Base-by-base conservation (phyloP, 2,888 invertebrate species). In the Isotomurus palustris region DNA sequence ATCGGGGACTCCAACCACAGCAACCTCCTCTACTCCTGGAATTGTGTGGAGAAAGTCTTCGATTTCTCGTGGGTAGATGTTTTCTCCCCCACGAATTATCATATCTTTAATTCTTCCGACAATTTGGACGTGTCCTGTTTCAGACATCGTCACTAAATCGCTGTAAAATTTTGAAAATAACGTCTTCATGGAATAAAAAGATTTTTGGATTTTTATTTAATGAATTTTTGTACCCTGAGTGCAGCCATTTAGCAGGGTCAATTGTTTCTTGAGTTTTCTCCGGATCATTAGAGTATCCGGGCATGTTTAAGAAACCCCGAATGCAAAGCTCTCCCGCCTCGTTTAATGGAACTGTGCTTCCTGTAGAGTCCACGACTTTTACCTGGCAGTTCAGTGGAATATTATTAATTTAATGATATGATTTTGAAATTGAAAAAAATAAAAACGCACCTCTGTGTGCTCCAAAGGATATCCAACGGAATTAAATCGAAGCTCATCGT, bases 51-150 rank as follows among this genome's bases (percentile, higher is more conserved):
- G 74, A 47, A 84, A 77, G 62, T 87, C 83, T 74, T 91, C 91
- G 21, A 91, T 82, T 78, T 90, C 79, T 29, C 83, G 83, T 0
- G 91, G 90, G 63, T 85, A 88, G 55, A 91, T 84, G 72, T 90
- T 90, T 75, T 89, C 88, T 27, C 90, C 90, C 0, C 89, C 89
- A 58, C 88, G 76, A 40, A 88, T 86, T 32, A 90, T 83, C 77
- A 89, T 82, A 64, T 90, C 89, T 72, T 88, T 89, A 3, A 85
- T 72, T 45, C 89, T 77, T 0, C 89, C 90, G 5, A 87, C 82
- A 38, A 89, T 79, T 58, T 77, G 76, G 0, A 84, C 85, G 72
- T 86, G 87, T 0, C 88, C 88, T 62, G 85, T 80, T 69, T 82
- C 79, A 38, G 79, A 78, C 63, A 91, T 77, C 0, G 82, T 73